Evolutionary conservation across 2,797 vertebrate genomes (phyloP), one percentile per base, ranked within the genome.

Genomic region (Bovichtus variegatus): DNA sequence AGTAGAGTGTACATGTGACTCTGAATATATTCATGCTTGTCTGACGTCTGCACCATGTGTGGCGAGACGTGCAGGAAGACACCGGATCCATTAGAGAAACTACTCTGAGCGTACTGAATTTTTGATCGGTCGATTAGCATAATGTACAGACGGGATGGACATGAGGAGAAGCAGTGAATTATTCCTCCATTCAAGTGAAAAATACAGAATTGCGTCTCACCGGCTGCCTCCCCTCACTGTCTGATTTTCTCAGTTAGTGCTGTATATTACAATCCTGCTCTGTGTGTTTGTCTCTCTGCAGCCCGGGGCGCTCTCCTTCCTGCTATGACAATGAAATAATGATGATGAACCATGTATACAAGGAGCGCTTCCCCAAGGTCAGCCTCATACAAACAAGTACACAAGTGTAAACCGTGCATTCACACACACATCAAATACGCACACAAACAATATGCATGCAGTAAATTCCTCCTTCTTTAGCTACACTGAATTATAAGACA

Each of bases 341-440:
- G 89, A 98, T 98, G 97, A 97, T 98, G 97, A 98, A 98, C 94
- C 97, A 98, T 76, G 97, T 98, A 83, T 98, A 98, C 93, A 98
- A 98, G 93, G 97, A 98, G 83, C 94, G 97, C 59, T 98, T 98
- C 89, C 97, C 97, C 59, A 98, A 98, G 97, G 97, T 98, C 93
- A 91, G 91, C 71, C 73, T 74, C 71, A 15, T 67, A 74, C 70
- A 91, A 73, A 88, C 76, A 80, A 70, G 83, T 23, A 70, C 80
- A 38, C 43, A 70, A 67, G 38, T 58, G 25, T 63, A 74, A 84
- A 83, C 71, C 69, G n/a, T 57, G 25, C 44, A 31, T 23, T n/a
- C 15, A n/a, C 9, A 38, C 71, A 59, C 25, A 53, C 21, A 23
- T 55, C 31, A 73, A 19, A 53, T 50, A 76, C 13, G 5, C 47